A percentile compares a stretch with the other conserved stretches of the same genome.
Evolutionary conservation across 2,888 invertebrate genomes (phyloP).

Genomic region (Leptura quadrifasciata): DNA sequence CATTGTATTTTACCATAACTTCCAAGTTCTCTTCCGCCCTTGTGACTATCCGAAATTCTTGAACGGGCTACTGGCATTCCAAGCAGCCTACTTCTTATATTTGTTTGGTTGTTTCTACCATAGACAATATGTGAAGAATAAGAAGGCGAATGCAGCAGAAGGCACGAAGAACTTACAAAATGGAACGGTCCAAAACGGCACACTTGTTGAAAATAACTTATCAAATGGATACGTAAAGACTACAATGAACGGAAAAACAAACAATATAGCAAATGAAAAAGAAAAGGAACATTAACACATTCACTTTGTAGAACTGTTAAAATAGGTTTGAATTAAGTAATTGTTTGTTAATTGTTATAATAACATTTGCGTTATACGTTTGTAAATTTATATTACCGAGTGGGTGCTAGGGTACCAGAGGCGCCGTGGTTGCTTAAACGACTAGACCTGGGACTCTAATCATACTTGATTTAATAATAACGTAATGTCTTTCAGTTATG

Average conservation of each 20-base stretch:
- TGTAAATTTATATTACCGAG: background rate
- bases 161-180: conserved; percentile 1
- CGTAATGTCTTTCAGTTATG: no score
- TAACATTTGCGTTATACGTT: background rate
- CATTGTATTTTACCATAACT: conserved; percentile 84
- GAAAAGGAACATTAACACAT: background rate
- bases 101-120: conserved; percentile 87
- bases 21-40: conserved; percentile 78
- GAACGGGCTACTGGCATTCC: conserved; percentile 79
- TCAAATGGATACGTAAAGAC: conserved; percentile 34
- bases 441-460: no score
- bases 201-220: background rate
- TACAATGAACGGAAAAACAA: background rate
- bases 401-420: no score
- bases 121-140: conserved; percentile 77
- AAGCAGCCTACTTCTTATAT: conserved; percentile 84
- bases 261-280: background rate
- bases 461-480: no score
- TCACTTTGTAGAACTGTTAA: background rate
- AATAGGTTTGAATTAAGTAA: background rate
- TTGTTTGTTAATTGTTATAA: background rate
- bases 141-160: conserved; percentile 33
- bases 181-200: conserved; percentile 20
- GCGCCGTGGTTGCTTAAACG: no score
- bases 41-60: conserved; percentile 85